Evolutionary conservation across 2,888 invertebrate species (phyloP).

Genomic region (Cantharis lateralis): DNA sequence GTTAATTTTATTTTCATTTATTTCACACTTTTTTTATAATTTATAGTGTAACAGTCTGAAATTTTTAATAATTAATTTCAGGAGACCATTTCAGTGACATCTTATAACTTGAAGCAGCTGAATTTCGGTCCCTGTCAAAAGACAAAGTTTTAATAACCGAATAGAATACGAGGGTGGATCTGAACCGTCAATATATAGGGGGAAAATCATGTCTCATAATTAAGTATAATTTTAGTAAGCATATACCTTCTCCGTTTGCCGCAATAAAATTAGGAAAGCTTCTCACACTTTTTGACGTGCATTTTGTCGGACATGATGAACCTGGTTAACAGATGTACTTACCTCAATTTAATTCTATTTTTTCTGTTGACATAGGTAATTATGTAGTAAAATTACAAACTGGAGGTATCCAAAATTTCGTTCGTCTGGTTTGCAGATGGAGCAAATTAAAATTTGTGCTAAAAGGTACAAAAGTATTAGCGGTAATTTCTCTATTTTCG

Average conservation of each 20-base stretch:
- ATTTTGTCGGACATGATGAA: background rate
- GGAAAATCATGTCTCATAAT: background rate
- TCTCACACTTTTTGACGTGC: background rate
- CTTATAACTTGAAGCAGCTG: slow-evolving; percentile 10
- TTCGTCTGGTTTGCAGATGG: background rate
- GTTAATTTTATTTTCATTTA: too few species aligned
- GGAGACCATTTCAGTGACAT: background rate
- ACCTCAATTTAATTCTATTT: background rate
- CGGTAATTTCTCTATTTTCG: slow-evolving; percentile 6
- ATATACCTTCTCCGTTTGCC: background rate
- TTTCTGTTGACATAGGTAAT: background rate
- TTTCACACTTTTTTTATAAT: too few species aligned
- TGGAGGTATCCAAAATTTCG: background rate
- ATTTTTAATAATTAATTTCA: background rate
- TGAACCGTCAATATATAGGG: background rate
- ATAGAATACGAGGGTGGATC: background rate
- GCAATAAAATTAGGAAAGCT: background rate
- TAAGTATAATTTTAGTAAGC: background rate
- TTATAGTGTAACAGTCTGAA: background rate
- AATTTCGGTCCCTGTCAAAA: slow-evolving; percentile 15
- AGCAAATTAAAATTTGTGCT: background rate
- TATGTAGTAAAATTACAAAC: background rate
- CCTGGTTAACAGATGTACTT: background rate
- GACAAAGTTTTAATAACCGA: slow-evolving; percentile 1
- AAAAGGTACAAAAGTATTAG: slow-evolving; percentile 9